These are phyloP conservation scores for Vireo griseus DNA, from an alignment of 2,797 vertebrate species.

Conservation along the genomic window DNA sequence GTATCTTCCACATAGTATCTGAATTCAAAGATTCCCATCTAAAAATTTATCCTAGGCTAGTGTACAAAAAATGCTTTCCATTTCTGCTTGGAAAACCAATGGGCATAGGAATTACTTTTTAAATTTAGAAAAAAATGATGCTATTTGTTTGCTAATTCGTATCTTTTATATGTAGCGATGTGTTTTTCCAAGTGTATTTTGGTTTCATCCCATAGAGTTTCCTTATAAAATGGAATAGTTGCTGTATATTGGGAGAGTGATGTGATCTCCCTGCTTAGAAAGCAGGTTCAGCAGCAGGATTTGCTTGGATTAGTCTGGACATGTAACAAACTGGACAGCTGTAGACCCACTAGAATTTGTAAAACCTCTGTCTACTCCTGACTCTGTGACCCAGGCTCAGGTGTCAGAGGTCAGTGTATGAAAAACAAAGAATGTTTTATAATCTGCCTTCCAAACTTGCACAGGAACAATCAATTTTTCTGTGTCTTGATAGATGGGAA, in stretches of 20 bases:
- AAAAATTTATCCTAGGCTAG: background rate
- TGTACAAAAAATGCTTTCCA: background rate
- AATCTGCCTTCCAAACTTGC: background rate
- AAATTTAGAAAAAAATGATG: background rate
- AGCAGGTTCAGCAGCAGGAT: background rate
- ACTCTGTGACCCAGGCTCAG: background rate
- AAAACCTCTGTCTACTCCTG: background rate
- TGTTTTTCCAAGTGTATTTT: background rate
- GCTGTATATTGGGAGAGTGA: background rate
- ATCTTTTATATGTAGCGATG: rapidly evolving
- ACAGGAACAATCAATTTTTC: background rate
- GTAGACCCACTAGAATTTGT: background rate
- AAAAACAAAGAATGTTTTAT: background rate
- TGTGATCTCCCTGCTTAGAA: background rate
- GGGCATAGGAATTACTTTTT: background rate
- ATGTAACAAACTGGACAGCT: slow-evolving; percentile 3
- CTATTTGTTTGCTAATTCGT: background rate
- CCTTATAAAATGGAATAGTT: background rate
- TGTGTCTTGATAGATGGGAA: background rate
- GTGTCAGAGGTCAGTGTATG: background rate
- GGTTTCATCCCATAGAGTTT: background rate
- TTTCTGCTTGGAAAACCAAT: background rate
- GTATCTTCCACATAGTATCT: background rate
- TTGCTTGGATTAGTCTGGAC: slow-evolving; percentile 5
- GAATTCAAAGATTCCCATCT: background rate